Base-by-base conservation (phyloP, 1,140 invertebrate species). In the Drosophila pandora region DNA sequence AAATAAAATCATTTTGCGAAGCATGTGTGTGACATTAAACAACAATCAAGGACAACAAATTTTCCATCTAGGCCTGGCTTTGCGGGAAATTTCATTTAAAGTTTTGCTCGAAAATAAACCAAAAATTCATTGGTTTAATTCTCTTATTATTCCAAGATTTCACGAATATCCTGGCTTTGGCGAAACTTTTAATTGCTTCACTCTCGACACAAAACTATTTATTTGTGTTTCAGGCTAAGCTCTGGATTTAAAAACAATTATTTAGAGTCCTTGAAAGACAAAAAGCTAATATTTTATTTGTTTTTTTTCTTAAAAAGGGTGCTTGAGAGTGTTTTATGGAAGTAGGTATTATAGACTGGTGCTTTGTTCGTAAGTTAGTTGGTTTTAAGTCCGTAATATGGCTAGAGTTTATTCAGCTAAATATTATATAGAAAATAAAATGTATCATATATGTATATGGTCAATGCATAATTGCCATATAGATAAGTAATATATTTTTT, bases 161-260 rank as follows among this genome's bases (percentile, higher is more conserved):
- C 34, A 2, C 4, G 4, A 37, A 12, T 37, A 37, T 37, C 34
- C 41, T 43, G 2, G 41, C 41, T 21, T 43, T 8, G 17, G 41
- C 2, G 13, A 43, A 43, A 43, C 41, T 43, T 43, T 13, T 43
- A 43, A 43, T 43, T 43, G 41, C n/a, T 43, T 43, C 2, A 12
- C 41, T 21, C n/a, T n/a, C 34, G 34, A 43, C 41, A 21, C 13
- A 37, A 43, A 43, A 43, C 41, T 43, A 43, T 43, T 37, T 37
- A 37, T 37, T 37, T 12, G 10, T 37, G 34, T 34, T 34, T 2
- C 32, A 34, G 32, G 7, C 8, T 34, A 10, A 34, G 34, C 34
- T 37, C 10, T 2, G 34, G 34, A 37, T 37, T 37, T 12, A 37
- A 37, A 37, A 37, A 37, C 34, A 37, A 37, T 37, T n/a, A 37